Evolutionary conservation across 2,888 invertebrate genomes (phyloP), one percentile per base, ranked within the genome.

Genomic region (Synanthedon myopaeformis): DNA sequence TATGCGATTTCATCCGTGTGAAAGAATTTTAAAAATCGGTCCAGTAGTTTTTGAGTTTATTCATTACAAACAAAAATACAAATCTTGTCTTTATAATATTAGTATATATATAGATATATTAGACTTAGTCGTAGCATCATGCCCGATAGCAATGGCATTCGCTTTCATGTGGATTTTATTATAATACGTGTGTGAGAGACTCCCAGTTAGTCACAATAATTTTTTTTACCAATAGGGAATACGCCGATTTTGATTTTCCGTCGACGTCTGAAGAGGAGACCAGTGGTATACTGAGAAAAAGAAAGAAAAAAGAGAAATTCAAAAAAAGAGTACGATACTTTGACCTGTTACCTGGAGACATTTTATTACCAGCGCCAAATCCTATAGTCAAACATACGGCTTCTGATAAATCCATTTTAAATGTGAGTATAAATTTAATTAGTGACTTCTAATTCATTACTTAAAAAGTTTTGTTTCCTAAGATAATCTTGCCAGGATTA

Each of bases 371-470:
- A 0, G 65, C 71, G 0, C 79, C 82, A 0, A 57, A 56, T 3
- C 70, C 73, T 11, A 54, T 77, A 3, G 62, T 85, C 23, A 77
- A 70, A 56, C 85, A 86, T 57, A 70, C 80, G 1, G 59, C 70
- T 11, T 82, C 83, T 3, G 73, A 80, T 63, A 69, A 65, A 59
- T 78, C 78, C 52, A 82, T 84, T 56, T 66, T 85, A 52, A 76
- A 79, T 55, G 84, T 83, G 49, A 73, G 79, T 67, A 52, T 55
- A 41, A 42, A 8, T 35, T 8, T 35, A 2, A 35, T 10, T 35
- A 35, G 3, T 35, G 35, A 35, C 35, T 10, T 4, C 5, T 5
- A 35, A 35, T 6, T 35, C 35, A 35, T 35, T 10, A 1, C 6
- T 35, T 35, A 1, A 10, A 35, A 35, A 35, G 10, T 35, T 35